Evolutionary conservation across 2,888 invertebrate species (phyloP).

Genomic region (Abrostola tripartita): DNA sequence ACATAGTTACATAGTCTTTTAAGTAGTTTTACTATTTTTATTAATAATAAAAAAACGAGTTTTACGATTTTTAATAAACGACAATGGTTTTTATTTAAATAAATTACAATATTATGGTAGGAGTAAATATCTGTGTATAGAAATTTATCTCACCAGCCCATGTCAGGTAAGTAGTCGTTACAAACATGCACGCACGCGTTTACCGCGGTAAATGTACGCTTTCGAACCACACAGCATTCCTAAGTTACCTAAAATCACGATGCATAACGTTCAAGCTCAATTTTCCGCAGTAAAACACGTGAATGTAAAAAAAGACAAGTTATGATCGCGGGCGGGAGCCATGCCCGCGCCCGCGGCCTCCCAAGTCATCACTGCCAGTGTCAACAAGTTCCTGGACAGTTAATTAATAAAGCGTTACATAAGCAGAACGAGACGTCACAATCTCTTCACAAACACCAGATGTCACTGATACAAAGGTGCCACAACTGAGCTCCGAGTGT

Average conservation of each 20-base stretch:
- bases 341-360: slow-evolving; percentile 21
- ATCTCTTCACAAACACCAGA: slow-evolving; percentile 10
- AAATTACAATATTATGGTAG: slow-evolving; percentile 57
- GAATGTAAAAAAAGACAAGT: slow-evolving; percentile 15
- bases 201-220: slow-evolving; percentile 8
- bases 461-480: slow-evolving; percentile 4
- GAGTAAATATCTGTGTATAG: slow-evolving; percentile 66
- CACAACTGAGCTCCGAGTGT: slow-evolving; percentile 2
- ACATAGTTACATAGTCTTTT: slow-evolving; percentile 75
- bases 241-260: slow-evolving; percentile 19
- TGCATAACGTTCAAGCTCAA: slow-evolving; percentile 7
- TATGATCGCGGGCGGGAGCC: slow-evolving; percentile 26
- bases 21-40: slow-evolving; percentile 82
- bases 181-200: slow-evolving; percentile 24
- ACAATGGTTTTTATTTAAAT: slow-evolving; percentile 58
- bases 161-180: slow-evolving; percentile 32
- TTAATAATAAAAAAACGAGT: slow-evolving; percentile 67
- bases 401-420: slow-evolving; percentile 17
- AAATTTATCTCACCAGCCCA: slow-evolving; percentile 70
- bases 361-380: slow-evolving; percentile 17
- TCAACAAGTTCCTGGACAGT: slow-evolving; percentile 8
- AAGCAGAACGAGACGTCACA: slow-evolving; percentile 11
- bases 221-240: slow-evolving; percentile 15
- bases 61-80: slow-evolving; percentile 80
- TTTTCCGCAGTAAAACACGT: slow-evolving; percentile 12